Base-by-base conservation (phyloP, 1,140 invertebrate genomes). In the Drosophila triauraria region DNA sequence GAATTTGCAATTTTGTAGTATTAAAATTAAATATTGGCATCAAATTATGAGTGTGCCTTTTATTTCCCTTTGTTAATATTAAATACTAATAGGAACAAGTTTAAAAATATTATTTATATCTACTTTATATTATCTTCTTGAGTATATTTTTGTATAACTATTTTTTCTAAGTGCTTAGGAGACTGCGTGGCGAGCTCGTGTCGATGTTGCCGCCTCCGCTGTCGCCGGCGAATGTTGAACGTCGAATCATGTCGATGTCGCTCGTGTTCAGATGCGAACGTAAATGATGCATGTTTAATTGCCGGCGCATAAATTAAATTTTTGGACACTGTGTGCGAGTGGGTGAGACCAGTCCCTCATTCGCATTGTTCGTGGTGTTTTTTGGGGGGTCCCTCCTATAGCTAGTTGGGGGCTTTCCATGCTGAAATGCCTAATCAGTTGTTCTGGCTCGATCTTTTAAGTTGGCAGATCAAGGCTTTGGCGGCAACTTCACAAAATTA, bases 241-340 rank as follows among this genome's bases (percentile, higher is more conserved):
- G 43, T 58, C 72, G 59, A 80, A 53, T 75, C 67, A 82, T 63
- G 80, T 78, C 74, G 54, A 72, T 75, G 80, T 68, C 59, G 63
- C 53, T 67, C 59, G 61, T 51, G 68, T 64, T 75, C 60, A 48
- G 71, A 71, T 58, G 84, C 54, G 75, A 72, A 83, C 82, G 85
- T 88, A 90, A 88, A 88, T 88, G 84, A 88, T 88, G 84, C 85
- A 88, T 88, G 84, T 90, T 88, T 88, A 88, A 88, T 88, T 88
- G 84, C 84, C 84, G 70, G 65, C 84, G 84, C 85, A 88, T 88
- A 90, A 88, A 88, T 88, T 88, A 82, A 84, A 85, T 90, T 88
- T 88, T 88, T 67, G 80, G 59, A 46, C 48, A 58, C 46, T 40
- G 35, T 46, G 67, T 38, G 43, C 42, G 43, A 51, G 77, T 56